Conservation (phyloP, 2,888 invertebrate species). For the Brachyopa scutellaris region DNA sequence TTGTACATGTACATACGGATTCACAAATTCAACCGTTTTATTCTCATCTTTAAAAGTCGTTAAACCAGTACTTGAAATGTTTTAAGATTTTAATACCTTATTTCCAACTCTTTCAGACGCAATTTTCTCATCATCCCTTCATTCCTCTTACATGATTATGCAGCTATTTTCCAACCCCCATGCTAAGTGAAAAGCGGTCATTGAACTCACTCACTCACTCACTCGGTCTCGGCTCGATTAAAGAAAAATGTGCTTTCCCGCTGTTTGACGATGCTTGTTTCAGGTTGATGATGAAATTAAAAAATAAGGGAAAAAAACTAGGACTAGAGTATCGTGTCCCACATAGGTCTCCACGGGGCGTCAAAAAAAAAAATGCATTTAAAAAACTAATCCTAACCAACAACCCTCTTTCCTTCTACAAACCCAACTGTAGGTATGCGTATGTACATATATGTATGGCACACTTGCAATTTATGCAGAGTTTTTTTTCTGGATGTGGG, state of each 20-base stretch:
- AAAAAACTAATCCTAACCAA: too few relatives aligned
- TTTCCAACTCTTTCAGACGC: not conserved
- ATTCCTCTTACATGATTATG: not conserved
- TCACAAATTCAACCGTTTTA: too few relatives aligned
- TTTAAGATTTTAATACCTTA: conserved; percentile 24
- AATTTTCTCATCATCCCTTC: conserved; percentile 4
- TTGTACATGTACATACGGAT: too few relatives aligned
- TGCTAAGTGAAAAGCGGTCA: conserved; percentile 22
- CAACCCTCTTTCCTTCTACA: too few relatives aligned
- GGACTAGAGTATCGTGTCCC: conserved; percentile 9
- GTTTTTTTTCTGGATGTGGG: not conserved
- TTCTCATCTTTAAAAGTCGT: not conserved
- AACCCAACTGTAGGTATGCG: too few relatives aligned
- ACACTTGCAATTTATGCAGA: conserved; percentile 24
- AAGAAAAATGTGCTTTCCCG: conserved; percentile 15
- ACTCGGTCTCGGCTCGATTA: conserved; percentile 30
- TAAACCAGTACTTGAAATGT: not conserved
- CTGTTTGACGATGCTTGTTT: conserved; percentile 13
- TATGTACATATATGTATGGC: conserved; percentile 32
- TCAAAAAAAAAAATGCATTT: not conserved
- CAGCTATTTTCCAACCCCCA: not conserved
- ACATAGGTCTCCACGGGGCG: not conserved
- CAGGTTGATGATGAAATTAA: conserved; percentile 56
- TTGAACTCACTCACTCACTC: conserved; percentile 21
- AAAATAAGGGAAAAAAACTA: conserved; percentile 15